These are phyloP conservation scores for Drosophila pallidifrons DNA, from an alignment of 1,140 invertebrate genomes.

Conservation along the genomic window DNA sequence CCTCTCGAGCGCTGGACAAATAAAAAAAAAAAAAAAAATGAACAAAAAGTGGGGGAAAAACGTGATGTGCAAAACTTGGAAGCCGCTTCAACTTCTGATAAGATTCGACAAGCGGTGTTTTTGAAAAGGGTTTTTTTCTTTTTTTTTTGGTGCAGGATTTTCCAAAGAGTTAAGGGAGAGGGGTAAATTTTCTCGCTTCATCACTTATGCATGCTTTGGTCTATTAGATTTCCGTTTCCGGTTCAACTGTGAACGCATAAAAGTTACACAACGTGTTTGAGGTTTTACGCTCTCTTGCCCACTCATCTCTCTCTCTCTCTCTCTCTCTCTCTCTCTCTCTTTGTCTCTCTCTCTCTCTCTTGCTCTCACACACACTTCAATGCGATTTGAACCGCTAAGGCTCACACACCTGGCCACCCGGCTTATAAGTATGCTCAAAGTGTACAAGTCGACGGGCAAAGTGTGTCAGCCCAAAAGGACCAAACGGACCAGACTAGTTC, in stretches of 20 bases:
- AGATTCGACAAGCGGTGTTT: slow-evolving; percentile 52
- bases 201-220: slow-evolving; percentile 81
- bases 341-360: too few species aligned
- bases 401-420: slow-evolving; percentile 62
- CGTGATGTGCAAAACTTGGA: slow-evolving; percentile 60
- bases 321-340: too few species aligned
- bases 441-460: slow-evolving; percentile 10
- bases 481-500: not conserved
- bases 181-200: slow-evolving; percentile 70
- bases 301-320: not conserved
- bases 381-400: slow-evolving; percentile 71
- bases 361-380: slow-evolving; percentile 49
- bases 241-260: slow-evolving; percentile 72
- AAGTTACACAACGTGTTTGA: slow-evolving; percentile 76
- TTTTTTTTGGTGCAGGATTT: not conserved
- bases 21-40: slow-evolving; percentile 39
- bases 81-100: slow-evolving; percentile 51
- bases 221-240: slow-evolving; percentile 81
- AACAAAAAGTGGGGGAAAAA: slow-evolving; percentile 29
- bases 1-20: slow-evolving; percentile 2
- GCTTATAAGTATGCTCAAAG: slow-evolving; percentile 47
- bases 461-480: not conserved
- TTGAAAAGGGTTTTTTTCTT: slow-evolving; percentile 69
- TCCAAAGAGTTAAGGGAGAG: not conserved
- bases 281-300: slow-evolving; percentile 76